Evolutionary conservation across 2,797 vertebrate species (phyloP).

Genomic region (Myotis planiceps): DNA sequence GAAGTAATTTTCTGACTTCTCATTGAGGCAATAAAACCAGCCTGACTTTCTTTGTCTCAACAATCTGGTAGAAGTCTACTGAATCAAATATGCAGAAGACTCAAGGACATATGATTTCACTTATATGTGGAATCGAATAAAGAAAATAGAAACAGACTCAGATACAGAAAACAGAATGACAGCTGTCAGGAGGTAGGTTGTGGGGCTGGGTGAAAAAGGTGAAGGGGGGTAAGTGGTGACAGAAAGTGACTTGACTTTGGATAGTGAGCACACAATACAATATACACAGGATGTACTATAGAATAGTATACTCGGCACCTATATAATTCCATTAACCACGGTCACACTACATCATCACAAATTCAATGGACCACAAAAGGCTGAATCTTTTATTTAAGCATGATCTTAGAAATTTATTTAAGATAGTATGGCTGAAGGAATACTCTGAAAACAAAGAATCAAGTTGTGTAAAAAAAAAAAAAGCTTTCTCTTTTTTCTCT

Average conservation of each 20-base stretch:
- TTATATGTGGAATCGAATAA: no score
- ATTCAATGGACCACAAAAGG: constrained; percentile 63
- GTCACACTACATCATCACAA: constrained; percentile 1
- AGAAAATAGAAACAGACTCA: no score
- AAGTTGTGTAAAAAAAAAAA: constrained; percentile 64
- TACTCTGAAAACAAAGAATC: constrained; percentile 61
- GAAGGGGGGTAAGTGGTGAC: neutral
- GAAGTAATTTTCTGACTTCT: no score
- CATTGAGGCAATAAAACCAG: no score
- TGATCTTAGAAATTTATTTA: constrained; percentile 75
- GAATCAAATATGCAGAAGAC: no score
- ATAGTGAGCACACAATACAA: neutral
- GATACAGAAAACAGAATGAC: no score
- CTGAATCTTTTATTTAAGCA: constrained; percentile 69
- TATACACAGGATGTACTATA: neutral
- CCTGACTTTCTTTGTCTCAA: no score
- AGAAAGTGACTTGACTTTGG: neutral
- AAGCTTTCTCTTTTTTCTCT: constrained; percentile 21
- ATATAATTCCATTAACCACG: neutral
- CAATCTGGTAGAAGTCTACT: no score
- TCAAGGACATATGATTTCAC: no score
- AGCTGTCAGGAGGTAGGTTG: no score
- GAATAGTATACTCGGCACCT: neutral
- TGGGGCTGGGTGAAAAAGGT: no score
- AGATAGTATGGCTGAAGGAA: constrained; percentile 46